Base-by-base conservation (phyloP, 2,113 vertebrate genomes). In the Sinosuthora webbiana region DNA sequence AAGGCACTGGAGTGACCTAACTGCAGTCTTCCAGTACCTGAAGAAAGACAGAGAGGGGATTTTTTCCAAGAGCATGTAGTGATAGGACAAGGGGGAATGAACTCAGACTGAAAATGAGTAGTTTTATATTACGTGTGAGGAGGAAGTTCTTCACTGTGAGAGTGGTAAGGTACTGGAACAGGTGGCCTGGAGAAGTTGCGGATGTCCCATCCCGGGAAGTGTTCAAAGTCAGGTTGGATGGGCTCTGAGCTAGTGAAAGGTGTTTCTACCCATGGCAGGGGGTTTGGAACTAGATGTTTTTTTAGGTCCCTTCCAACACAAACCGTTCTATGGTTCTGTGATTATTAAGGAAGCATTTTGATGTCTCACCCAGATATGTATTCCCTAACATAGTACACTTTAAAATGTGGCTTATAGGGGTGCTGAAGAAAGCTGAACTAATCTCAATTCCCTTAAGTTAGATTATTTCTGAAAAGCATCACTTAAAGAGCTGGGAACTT, bases 191-290 rank as follows among this genome's bases (percentile, higher is more conserved):
- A 41, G 30, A 27, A 47, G 17, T 2, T 68, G 39, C 27, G 21
- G 21, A 19, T 83, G 10, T 4, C 30, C 8, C 8, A 27, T 41
- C 30, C 14, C 0, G 0, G 7, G 21, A 35, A 57, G 11, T 55
- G 13, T 31, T 62, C 45, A 62, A 53, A 16, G 39, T 16, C 37
- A 52, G 15, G 14, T 16, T 62, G 41, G 6, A 35, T 76, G 19
- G 30, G 21, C 11, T 62, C 79, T 62, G 11, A 68, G 30, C n/a
- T 15, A 30, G 16, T 25, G 53, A 31, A 69, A 83, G 21, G 17
- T 69, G 14, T 69, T 39, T 24, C 41, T 53, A 14, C 13, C 28
- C 9, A 22, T 31, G 24, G 11, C 2, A n/a, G n/a, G 1, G 10
- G 7, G 3, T 0, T 22, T 30, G 14, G 16, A 68, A 47, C 11